Percentiles rank a stretch among this genome's conserved stretches.
Conservation (phyloP, 2,113 vertebrate genomes). For the Procavia capensis region DNA sequence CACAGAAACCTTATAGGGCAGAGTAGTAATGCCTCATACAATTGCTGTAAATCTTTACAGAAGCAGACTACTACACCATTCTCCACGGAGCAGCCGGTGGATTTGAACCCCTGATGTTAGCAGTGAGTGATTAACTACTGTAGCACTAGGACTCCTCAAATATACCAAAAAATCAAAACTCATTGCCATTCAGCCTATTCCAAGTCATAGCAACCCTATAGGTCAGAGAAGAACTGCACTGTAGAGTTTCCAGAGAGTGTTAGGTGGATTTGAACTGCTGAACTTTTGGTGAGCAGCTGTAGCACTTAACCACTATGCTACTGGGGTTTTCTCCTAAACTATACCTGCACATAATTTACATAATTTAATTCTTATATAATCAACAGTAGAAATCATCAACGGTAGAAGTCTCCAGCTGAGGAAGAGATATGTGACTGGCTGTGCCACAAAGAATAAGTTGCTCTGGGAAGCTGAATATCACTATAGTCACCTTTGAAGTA, state of each 20-base stretch:
- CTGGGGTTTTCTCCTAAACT: no score
- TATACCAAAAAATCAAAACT: no score
- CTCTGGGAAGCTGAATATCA: no score
- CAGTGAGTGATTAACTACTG: not conserved
- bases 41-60: not conserved
- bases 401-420: not conserved
- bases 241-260: no score
- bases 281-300: no score
- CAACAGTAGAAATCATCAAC: no score
- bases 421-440: not conserved
- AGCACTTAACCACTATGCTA: no score
- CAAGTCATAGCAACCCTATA: no score
- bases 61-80: not conserved
- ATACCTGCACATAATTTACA: not conserved
- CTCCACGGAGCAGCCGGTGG: not conserved
- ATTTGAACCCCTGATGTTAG: not conserved
- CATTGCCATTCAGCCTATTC: no score
- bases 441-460: not conserved
- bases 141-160: not conserved
- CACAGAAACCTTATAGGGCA: not conserved
- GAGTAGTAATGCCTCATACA: not conserved
- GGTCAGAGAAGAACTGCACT: no score
- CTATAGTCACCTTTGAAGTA: no score
- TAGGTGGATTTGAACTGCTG: no score
- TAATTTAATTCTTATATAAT: not conserved